Conservation (phyloP, 2,797 vertebrate species). For the Psittacula derbiana region DNA sequence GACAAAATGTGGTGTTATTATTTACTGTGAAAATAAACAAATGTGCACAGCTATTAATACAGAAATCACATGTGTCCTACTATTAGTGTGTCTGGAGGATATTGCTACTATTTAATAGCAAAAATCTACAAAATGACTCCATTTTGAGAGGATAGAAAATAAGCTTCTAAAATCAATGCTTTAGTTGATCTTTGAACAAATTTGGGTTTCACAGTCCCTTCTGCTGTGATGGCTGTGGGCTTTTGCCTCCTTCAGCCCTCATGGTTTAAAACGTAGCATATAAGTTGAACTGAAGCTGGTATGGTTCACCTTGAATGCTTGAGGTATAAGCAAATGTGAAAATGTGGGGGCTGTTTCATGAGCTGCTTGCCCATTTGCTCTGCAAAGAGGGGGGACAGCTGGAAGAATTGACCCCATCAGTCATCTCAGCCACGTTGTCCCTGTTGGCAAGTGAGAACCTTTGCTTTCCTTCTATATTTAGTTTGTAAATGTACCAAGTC, state of each 20-base stretch:
- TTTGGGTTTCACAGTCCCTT: accelerated
- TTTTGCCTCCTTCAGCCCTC: not conserved
- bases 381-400: not conserved
- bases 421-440: accelerated
- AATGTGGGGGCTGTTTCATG: not conserved
- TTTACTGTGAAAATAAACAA: not conserved
- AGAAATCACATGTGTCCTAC: not conserved
- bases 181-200: not conserved
- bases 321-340: not conserved
- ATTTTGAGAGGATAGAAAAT: not conserved
- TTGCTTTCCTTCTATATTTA: not conserved
- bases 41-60: not conserved
- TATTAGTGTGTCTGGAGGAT: not conserved
- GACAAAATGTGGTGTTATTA: not conserved
- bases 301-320: not conserved
- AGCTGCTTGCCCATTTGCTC: not conserved
- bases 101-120: not conserved
- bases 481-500: not conserved
- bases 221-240: not conserved
- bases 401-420: not conserved
- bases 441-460: not conserved
- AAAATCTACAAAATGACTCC: not conserved
- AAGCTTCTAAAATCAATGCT: accelerated
- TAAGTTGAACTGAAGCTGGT: not conserved
- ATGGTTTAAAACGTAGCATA: not conserved